Conservation (phyloP, 2,888 invertebrate species). For the Philhelius pedissequus region DNA sequence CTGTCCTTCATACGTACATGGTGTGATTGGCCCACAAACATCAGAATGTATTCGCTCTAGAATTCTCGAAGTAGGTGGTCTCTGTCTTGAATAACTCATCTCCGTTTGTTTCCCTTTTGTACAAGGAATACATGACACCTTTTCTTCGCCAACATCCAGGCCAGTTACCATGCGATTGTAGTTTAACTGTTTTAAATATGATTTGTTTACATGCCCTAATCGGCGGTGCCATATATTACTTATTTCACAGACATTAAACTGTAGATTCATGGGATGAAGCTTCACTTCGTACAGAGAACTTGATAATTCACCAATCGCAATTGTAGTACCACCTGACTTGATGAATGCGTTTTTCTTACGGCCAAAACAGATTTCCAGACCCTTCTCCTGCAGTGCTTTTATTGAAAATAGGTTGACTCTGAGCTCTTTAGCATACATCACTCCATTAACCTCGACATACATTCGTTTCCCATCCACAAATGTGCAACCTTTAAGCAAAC, state of each 20-base stretch:
- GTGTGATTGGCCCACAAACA: conserved; percentile 38
- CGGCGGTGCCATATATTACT: conserved; percentile 38
- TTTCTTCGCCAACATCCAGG: conserved; percentile 7
- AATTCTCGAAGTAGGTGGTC: conserved; percentile 15
- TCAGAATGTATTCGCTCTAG: conserved; percentile 45
- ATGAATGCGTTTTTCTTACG: background rate
- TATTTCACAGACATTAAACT: conserved; percentile 16
- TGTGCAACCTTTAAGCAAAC: too few species aligned
- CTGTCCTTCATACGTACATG: background rate
- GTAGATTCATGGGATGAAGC: background rate
- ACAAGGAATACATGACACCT: background rate
- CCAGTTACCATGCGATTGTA: conserved; percentile 13
- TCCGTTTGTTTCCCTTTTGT: background rate
- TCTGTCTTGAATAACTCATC: background rate
- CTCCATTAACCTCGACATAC: background rate
- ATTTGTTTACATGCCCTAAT: conserved; percentile 20
- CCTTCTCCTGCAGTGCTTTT: conserved; percentile 15
- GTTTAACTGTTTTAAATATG: background rate
- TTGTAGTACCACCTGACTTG: background rate
- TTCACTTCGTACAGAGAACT: background rate
- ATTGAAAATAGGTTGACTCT: conserved; percentile 6
- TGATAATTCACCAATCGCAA: background rate
- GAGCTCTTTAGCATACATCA: background rate
- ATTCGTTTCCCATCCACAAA: background rate
- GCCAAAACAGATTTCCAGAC: background rate